Evolutionary conservation across 92 coral and sea anemone species (phyloP), one percentile per base, ranked within the genome.

Genomic region (Meandrina meandrites): DNA sequence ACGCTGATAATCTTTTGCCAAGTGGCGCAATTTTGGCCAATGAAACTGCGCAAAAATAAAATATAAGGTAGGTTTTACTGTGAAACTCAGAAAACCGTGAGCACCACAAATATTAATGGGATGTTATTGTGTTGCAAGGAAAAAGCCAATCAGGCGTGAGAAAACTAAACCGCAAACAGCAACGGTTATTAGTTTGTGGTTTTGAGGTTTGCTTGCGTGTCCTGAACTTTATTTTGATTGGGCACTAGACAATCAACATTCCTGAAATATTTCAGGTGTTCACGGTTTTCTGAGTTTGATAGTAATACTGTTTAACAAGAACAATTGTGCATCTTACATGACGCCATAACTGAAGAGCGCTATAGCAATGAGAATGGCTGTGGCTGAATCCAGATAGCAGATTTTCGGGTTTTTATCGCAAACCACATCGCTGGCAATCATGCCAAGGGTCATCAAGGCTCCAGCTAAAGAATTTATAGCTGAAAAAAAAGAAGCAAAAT

Each of bases 401-500:
- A 97, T 93, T 31, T 89, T 92, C 1, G 83, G 92, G 79, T 90
- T 89, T 45, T 90, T 89, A 40, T 93, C 94, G 75, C 96, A 94
- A 53, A 94, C 93, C 4, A 93, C 73, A 9, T 95, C 93, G 36
- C 97, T 94, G 35, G 88, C 92, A 58, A 94, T 80, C 91, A 97
- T 90, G 17, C 98, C 99, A 42, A 97, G 91, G 17, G 99, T 95
- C 94, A 97, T 97, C 40, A 94, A 81, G 1, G 98, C 98, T 27
- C 97, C 98, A 0, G 96, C 98, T 27, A 98, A 83, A n/a, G 99
- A 94, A 89, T 97, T 97, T 73, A 97, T 86, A 18, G 98, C 98
- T 97, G 88, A 18, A 75, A 89, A 60, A 75, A 36, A 13, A 75
- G 54, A 27, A 28, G 15, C 21, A 24, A 57, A 34, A 10, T 27